Base-by-base conservation (phyloP, 1,140 invertebrate genomes). In the Megalonaias nervosa region DNA sequence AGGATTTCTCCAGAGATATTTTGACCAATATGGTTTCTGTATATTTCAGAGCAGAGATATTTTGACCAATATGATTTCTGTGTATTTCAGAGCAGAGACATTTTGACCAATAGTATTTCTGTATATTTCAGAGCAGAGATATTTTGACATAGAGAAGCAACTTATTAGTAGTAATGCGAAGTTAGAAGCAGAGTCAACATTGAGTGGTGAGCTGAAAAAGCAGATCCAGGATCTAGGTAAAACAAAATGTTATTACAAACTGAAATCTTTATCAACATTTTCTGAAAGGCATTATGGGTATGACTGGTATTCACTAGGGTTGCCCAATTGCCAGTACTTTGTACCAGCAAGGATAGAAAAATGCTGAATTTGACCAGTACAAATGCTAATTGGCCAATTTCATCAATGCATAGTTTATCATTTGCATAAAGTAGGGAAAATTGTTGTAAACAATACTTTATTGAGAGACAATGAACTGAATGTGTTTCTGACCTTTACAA, bases 111-210 rank as follows among this genome's bases (percentile, higher is more conserved):
- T 21, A 6, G 16, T 4, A 26, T 17, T 5, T 6, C 17, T 48
- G 57, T 23, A 11, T 65, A 81, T 83, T 81, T 59, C 80, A 90
- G 90, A 91, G 74, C 90, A 91, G 87, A 84, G 87, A 70, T 89
- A 87, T 73, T 89, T 89, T 85, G 90, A 91, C 57, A 75, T 90
- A n/a, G 90, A 90, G 71, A 88, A 85, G 69, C 85, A 91, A 71
- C 67, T 90, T 31, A 85, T 85, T 11, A 81, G 57, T 38, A 83
- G 71, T 31, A 86, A 84, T 75, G 81, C 75, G n/a, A 82, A 87
- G 61, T 71, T 88, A 23, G 84, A 87, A 73, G 67, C 77, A n/a
- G 86, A 89, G 69, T 77, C 71, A 21, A 38, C 75, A 48, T 38
- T 61, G n/a, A 81, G 79, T 31, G 67, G 60, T 23, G 77, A 81